These are phyloP conservation scores for Pogonocichla stellata DNA, from an alignment of 2,113 vertebrate species.

Conservation along the genomic window DNA sequence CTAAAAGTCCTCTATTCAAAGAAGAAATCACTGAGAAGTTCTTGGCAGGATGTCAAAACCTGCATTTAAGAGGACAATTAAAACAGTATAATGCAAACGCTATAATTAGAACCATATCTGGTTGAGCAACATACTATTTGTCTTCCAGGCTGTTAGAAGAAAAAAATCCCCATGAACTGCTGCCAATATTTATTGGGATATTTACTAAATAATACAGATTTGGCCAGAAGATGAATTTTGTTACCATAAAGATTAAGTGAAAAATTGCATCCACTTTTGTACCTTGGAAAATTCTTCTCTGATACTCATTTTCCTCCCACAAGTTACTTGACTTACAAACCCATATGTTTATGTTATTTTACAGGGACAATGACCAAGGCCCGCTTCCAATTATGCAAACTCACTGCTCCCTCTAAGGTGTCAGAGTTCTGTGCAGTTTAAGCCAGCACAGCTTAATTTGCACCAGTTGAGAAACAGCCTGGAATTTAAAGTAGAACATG, in stretches of 20 bases:
- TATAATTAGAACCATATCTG: constrained; percentile 80
- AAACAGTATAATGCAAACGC: constrained; percentile 72
- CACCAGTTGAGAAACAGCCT: neutral
- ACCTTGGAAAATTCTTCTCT: constrained; percentile 11
- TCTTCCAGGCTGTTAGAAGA: constrained; percentile 57
- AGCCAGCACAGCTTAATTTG: neutral
- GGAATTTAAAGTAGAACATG: neutral
- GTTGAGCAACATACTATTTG: constrained; percentile 67
- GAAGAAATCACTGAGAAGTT: constrained; percentile 74
- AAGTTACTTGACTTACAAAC: neutral
- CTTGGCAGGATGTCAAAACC: constrained; percentile 73
- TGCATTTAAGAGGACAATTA: constrained; percentile 79
- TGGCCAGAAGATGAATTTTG: constrained; percentile 39
- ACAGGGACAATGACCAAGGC: neutral
- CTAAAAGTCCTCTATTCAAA: constrained; percentile 70
- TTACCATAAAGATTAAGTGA: constrained; percentile 36
- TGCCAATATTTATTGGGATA: constrained; percentile 51
- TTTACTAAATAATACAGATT: constrained; percentile 46
- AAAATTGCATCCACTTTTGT: constrained; percentile 18
- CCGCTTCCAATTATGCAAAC: neutral
- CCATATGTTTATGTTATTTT: neutral
- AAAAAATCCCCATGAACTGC: constrained; percentile 53
- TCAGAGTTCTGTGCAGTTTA: neutral
- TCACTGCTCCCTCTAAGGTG: neutral
- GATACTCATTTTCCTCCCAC: neutral